Evolutionary conservation across 2,113 vertebrate genomes (phyloP), one percentile per base, ranked within the genome.

Genomic region (Macroglossus sobrinus): DNA sequence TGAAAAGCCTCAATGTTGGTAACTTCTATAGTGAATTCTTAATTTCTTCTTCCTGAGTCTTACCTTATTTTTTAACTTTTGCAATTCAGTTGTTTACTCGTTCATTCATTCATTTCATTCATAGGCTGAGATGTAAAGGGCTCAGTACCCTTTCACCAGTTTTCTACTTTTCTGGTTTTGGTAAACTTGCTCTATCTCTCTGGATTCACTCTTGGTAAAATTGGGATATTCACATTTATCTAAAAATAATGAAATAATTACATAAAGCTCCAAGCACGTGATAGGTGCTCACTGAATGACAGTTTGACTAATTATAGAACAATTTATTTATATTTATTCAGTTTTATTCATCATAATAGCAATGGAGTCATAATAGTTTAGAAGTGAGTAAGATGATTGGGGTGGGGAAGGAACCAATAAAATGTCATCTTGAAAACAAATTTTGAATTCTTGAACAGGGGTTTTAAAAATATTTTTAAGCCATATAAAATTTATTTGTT

Each of bases 191-290:
- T 63, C 40, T 74, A 1, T 22, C 4, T 87, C 35, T 66, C 7
- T 76, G 61, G 22, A 24, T 92, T 85, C 28, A 57, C 38, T 16
- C 21, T 72, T 80, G 57, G 30, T 93, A 81, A 86, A 84, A 79
- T 43, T 88, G 45, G 24, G 74, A 71, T 89, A 57, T 84, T 90
- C 30, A 55, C 14, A 50, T 88, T 4, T 93, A 3, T 78, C 57
- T 96, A 69, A 81, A 93, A 94, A 95, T n/a, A 92, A 43, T 57
- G 47, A 40, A 91, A 24, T 89, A 64, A 45, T 93, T 59, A 64
- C 1, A 4, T 43, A 63, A 82, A 91, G 33, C 64, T 84, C 28
- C 26, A 64, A 63, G 40, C 55, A 53, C 2, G 1, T 61, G 40
- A 66, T 89, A 82, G 66, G 26, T 13, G 28, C 18, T 94, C 47